Conservation (phyloP, 2,113 vertebrate species). For the Pithys albifrons region DNA sequence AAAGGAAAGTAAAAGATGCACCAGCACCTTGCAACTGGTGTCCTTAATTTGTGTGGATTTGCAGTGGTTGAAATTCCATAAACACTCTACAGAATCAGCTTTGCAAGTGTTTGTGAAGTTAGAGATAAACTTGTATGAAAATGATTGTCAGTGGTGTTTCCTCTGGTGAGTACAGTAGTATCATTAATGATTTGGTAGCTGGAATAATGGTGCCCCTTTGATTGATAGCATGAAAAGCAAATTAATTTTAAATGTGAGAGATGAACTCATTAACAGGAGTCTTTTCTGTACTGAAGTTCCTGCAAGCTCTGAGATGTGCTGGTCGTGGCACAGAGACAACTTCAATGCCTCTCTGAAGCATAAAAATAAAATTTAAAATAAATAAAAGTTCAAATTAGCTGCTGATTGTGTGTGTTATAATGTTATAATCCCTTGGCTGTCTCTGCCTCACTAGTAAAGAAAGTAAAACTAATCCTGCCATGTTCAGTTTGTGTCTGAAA, state of each 20-base stretch:
- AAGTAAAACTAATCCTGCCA: not conserved
- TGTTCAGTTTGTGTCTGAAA: not conserved
- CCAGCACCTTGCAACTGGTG: not conserved
- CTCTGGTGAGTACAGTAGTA: not conserved
- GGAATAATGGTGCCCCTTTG: not conserved
- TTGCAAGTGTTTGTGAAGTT: not conserved
- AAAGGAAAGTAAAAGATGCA: not conserved
- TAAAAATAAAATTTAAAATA: not conserved
- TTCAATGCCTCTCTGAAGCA: not conserved
- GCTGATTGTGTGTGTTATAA: not conserved
- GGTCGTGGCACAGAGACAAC: not conserved
- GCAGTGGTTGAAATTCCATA: not conserved
- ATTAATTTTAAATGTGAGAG: not conserved
- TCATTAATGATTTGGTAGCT: not conserved
- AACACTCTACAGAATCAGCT: not conserved
- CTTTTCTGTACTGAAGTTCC: not conserved
- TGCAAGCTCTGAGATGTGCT: not conserved
- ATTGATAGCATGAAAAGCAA: not conserved
- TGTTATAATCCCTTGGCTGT: not conserved
- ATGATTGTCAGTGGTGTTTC: not conserved
- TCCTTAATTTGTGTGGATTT: not conserved
- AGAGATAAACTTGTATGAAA: not conserved
- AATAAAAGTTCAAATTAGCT: not conserved
- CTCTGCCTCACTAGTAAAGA: not conserved
- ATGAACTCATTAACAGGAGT: not conserved